Conservation (phyloP, 1,140 invertebrate species). For the Matsumurasca onukii region DNA sequence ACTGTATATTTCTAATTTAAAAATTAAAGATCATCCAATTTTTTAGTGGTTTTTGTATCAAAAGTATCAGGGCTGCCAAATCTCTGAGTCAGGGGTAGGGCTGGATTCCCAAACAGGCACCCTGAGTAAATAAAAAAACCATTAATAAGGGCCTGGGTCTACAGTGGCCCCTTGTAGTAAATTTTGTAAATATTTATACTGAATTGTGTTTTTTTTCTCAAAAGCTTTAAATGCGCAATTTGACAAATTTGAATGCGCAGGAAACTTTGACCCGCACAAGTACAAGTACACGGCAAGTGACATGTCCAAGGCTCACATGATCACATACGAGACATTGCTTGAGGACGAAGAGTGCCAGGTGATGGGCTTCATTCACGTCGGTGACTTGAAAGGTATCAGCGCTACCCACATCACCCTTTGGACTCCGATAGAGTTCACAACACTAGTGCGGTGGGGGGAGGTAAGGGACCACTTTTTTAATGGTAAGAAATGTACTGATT, state of each 20-base stretch:
- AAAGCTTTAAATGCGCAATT: too few relatives aligned
- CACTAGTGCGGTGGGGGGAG: slow-evolving; percentile 68
- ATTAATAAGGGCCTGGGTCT: too few relatives aligned
- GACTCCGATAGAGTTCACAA: slow-evolving; percentile 65
- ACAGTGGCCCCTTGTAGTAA: too few relatives aligned
- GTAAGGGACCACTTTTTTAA: slow-evolving; percentile 45
- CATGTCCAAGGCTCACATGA: slow-evolving; percentile 62
- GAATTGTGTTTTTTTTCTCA: too few relatives aligned
- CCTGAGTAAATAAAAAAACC: too few relatives aligned
- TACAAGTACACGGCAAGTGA: slow-evolving; percentile 62
- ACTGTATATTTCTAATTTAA: too few relatives aligned
- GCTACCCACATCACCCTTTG: slow-evolving; percentile 63
- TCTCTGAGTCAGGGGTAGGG: too few relatives aligned
- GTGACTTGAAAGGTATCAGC: slow-evolving; percentile 58
- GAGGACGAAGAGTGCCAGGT: slow-evolving; percentile 72
- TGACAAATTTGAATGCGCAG: slow-evolving; percentile 49
- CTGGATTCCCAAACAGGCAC: too few relatives aligned
- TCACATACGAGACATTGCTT: slow-evolving; percentile 71
- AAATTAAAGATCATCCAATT: too few relatives aligned
- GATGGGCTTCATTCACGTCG: slow-evolving; percentile 66
- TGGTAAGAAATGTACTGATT: slow-evolving; percentile 27
- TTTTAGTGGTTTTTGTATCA: too few relatives aligned
- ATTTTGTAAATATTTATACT: too few relatives aligned
- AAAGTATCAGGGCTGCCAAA: too few relatives aligned
- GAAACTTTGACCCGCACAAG: slow-evolving; percentile 61